Percentiles rank a stretch among this genome's conserved stretches.
These are phyloP conservation scores for Cephonodes hylas DNA, from an alignment of 2,888 invertebrate genomes.

Conservation along the genomic window DNA sequence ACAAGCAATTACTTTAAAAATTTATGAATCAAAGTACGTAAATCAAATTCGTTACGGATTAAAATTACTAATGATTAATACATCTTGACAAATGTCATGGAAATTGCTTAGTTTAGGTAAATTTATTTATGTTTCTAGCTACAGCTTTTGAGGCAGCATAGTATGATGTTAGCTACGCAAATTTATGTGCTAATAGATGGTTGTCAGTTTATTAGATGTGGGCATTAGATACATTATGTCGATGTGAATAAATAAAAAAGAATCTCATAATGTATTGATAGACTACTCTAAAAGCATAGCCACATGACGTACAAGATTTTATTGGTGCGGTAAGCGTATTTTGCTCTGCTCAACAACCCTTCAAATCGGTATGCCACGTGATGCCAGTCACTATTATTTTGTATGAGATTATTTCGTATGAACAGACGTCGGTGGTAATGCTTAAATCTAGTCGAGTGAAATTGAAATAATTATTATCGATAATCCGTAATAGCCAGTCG, in stretches of 20 bases:
- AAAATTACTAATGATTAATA: neutral
- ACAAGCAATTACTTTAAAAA: neutral
- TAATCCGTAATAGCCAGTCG: conserved; percentile 56
- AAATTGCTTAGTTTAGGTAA: neutral
- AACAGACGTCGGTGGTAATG: conserved; percentile 37
- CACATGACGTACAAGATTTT: neutral
- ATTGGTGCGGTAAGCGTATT: neutral
- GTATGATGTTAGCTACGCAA: too few species aligned
- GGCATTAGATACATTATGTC: neutral
- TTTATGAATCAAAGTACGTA: neutral
- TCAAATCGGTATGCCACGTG: neutral
- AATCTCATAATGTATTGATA: neutral
- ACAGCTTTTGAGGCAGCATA: neutral
- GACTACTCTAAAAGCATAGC: neutral
- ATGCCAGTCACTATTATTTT: neutral
- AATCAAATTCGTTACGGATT: neutral
- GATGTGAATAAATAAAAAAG: neutral
- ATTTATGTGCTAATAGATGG: neutral
- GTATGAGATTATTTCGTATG: conserved; percentile 26
- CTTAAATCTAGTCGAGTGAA: conserved; percentile 44
- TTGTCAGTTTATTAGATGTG: neutral
- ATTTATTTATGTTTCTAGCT: neutral
- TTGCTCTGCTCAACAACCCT: conserved; percentile 3
- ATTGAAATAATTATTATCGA: conserved; percentile 56
- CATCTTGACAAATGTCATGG: neutral